Base-by-base conservation (phyloP, 1,140 invertebrate species). In the Drosophila triauraria region DNA sequence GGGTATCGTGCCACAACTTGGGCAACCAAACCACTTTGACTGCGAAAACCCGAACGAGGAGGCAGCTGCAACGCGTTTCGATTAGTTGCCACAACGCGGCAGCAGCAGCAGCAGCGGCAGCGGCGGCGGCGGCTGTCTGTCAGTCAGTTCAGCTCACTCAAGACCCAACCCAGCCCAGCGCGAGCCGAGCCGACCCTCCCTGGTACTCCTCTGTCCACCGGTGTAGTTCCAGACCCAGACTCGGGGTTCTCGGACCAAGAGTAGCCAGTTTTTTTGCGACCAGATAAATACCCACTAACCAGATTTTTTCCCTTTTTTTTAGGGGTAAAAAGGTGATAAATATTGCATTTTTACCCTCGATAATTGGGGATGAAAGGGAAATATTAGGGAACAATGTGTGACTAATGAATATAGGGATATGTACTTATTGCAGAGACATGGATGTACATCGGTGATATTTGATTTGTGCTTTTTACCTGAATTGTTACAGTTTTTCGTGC, bases 41-140 rank as follows among this genome's bases (percentile, higher is more conserved):
- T 76, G 78, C 59, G 78, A 72, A 44, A 72, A 72, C 67, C 53
- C 70, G 70, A 59, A 72, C 67, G 67, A 62, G 77, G 67, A 62
- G 77, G 85, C 85, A 88, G 85, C 85, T 90, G 85, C 85, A 88
- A 88, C 85, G 81, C 85, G 85, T 85, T 90, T 88, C 85, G 85
- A 90, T 88, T 90, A 90, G 85, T 85, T 81, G 85, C 75, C 82
- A 74, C 78, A 65, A 65, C 81, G 60, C 40, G 76, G 51, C 51
- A 32, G 40, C 32, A 10, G 32, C 32, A 35, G 32, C 32, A 1
- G 8, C 32, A 4, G 35, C 35, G 35, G 12, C 35, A 13, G 32
- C 54, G 51, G n/a, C 35, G 69, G 56, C 12, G 57, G 46, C 75
- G 75, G 58, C 58, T 74, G 67, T 68, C 75, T 68, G 70, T 83